Base-by-base conservation (phyloP, 2,888 invertebrate genomes). In the Zaprionus lineosus region DNA sequence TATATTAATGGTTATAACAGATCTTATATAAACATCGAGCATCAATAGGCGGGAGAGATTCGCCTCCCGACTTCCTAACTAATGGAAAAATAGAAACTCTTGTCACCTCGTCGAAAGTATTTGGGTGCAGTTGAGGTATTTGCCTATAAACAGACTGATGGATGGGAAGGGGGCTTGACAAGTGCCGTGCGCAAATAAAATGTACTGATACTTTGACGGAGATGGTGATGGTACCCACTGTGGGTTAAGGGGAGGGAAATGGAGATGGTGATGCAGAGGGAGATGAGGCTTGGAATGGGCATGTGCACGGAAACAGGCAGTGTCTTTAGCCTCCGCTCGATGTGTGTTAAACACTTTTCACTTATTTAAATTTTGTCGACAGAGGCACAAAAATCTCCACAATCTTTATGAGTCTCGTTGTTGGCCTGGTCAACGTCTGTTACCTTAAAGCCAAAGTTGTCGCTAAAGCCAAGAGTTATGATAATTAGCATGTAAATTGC, bases 401-500 rank as follows among this genome's bases (percentile, higher is more conserved):
- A n/a, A n/a, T n/a, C 60, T 66, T 72, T 69, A 72, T 61, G 71
- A 36, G 44, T 14, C 15, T 46, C 2, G 34, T 26, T 57, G 40
- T 46, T 58, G 59, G 56, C 46, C 46, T 67, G 67, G 71, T 59
- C 67, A 64, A 26, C 41, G 59, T 50, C 47, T 58, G 34, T n/a
- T n/a, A n/a, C 24, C 41, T 36, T 36, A 55, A 36, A 37, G 53
- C 43, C 57, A 36, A 51, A 66, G 40, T 63, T 56, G 66, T 55
- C 50, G 55, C 52, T 62, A 56, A 67, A 59, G 57, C 72, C 47
- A 63, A 79, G n/a, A n/a, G 65, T 76, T 74, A 79, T 83, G 84
- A 79, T 82, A 85, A 85, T 82, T 85, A 72, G 72, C 84, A 74
- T 76, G 74, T 69, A 85, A 85, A 83, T 85, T 61, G 68, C 62